Conservation (phyloP, 2,113 vertebrate genomes). For the Nothoprocta perdicaria region DNA sequence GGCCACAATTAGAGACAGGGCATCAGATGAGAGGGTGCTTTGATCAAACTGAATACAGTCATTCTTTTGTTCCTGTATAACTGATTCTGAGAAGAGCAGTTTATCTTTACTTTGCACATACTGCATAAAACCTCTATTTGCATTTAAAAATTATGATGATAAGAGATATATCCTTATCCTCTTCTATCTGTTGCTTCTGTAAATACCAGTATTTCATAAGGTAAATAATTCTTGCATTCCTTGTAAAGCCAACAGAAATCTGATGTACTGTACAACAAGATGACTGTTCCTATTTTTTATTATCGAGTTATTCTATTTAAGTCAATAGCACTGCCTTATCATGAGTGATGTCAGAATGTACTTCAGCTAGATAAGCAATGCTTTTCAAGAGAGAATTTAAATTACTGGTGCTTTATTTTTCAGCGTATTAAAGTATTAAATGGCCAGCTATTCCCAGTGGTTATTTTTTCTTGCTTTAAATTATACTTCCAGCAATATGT, state of each 20-base stretch:
- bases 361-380: neutral
- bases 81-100: neutral
- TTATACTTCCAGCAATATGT: neutral
- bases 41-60: neutral
- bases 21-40: neutral
- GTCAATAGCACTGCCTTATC: neutral
- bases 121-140: neutral
- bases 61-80: neutral
- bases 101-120: neutral
- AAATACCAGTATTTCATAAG: neutral
- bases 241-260: neutral
- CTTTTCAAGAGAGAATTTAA: slow-evolving; percentile 48
- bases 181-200: neutral
- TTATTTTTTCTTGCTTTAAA: neutral
- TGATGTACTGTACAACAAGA: neutral
- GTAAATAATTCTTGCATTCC: neutral
- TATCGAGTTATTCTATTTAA: neutral
- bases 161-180: neutral
- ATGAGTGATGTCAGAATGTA: neutral
- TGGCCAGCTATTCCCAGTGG: slow-evolving; percentile 11
- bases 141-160: neutral
- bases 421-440: slow-evolving; percentile 46
- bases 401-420: slow-evolving; percentile 41
- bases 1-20: neutral
- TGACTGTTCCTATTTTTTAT: neutral